Evolutionary conservation across 2,113 vertebrate species (phyloP).

Genomic region (Mandrillus leucophaeus): DNA sequence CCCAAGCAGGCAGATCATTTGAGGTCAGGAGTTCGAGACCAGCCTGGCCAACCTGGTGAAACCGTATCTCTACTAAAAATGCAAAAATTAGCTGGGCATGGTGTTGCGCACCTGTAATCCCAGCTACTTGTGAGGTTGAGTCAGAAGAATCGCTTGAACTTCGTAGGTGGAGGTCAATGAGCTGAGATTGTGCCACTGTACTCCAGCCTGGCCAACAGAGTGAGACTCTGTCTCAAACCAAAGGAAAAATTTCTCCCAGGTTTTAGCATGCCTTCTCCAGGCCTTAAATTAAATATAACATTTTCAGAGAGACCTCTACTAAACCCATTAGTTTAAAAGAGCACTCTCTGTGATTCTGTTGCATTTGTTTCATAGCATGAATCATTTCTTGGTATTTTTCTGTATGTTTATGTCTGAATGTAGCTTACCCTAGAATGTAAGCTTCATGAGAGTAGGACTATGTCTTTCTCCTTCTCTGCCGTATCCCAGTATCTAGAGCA

Average conservation of each 20-base stretch:
- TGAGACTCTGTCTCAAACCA: too few species aligned
- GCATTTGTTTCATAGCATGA: background rate
- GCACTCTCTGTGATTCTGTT: background rate
- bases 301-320: background rate
- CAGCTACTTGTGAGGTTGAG: too few species aligned
- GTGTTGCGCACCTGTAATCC: too few species aligned
- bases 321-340: background rate
- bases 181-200: too few species aligned
- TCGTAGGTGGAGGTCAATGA: too few species aligned
- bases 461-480: background rate
- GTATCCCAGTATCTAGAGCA: background rate
- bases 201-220: too few species aligned
- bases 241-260: background rate
- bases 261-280: background rate
- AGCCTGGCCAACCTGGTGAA: too few species aligned
- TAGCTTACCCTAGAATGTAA: background rate
- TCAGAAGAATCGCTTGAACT: too few species aligned
- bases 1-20: too few species aligned
- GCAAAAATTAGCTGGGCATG: too few species aligned
- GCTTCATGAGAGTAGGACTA: background rate
- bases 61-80: too few species aligned
- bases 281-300: background rate
- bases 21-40: too few species aligned
- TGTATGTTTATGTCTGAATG: background rate
- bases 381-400: conserved; percentile 16